Evolutionary conservation across 37 sponge, comb jelly and placozoan species (phyloP), one percentile per base, ranked within the genome.

Genomic region (Cliona cf. orientalis): DNA sequence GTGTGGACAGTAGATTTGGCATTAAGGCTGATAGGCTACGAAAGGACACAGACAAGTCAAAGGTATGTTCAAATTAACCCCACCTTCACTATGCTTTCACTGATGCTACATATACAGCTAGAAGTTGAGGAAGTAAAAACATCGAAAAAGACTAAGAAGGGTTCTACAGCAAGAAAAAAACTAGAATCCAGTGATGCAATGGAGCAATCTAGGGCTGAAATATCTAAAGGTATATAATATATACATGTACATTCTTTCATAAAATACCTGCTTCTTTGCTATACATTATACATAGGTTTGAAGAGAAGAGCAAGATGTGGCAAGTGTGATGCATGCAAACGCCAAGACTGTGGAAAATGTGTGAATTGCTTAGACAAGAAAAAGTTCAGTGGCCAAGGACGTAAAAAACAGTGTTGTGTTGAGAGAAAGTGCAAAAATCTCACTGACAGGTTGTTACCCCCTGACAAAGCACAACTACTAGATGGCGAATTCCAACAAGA

Each of bases 221-320:
- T 49, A 49, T 49, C 53, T 19, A 49, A 14, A 19, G 53, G 53
- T 49, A 49, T 49, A 14, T 49, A 49, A 49, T 49, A 19, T 49
- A 49, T 14, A 49, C 53, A 49, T 49, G 53, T 49, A 19, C 14
- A 9, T 14, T 49, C 9, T 14, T 19, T 9, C 14, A 49, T 14
- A 49, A 14, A 49, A 49, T 49, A 49, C 14, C 14, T 49, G 14
- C 9, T 14, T 19, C 53, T 19, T 49, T 49, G 14, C 9, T 19
- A 49, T 19, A 19, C 14, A 9, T 49, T 9, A 49, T 19, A 49
- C 14, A 49, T 49, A 49, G 53, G 53, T 19, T 9, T 49, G 53
- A 49, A 49, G 53, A 49, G 53, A 49, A 49, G 53, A 14, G 53
- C 53, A 49, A 49, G 53, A 49, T 49, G 53, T 49, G 53, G 53